Evolutionary conservation across 1,140 invertebrate genomes (phyloP), one percentile per base, ranked within the genome.

Genomic region (Aplysia californica): DNA sequence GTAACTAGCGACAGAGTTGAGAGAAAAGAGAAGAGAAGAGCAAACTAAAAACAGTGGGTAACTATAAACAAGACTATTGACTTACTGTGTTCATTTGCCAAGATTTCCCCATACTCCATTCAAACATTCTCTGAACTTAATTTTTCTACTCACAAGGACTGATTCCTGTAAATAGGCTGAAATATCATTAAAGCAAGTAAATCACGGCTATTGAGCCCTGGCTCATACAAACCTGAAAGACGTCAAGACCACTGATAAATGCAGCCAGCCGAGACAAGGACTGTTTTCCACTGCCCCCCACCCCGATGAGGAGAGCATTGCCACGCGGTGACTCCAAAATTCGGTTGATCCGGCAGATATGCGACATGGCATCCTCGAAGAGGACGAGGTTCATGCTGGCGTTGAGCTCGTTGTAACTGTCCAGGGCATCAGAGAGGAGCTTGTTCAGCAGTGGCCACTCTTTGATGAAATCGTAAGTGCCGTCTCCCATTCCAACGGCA

Each of bases 301-400:
- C 97, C 66, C 97, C 97, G 41, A 98, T 96, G 71, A 98, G 90
- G 26, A 98, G 90, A 26, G 96, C 96, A 90, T 97, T 98, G 61
- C 97, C 97, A 88, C 97, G 92, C 3, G 97, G 97, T 35, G 95
- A 96, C 91, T 98, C 97, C 58, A 98, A 90, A 82, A 99, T 98
- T 78, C 97, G 92, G 91, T 97, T 98, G 81, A 99, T 98, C 84
- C 96, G 92, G 92, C 87, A 88, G 89, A 98, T 94, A 89, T 98
- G 96, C 93, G 95, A 95, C 95, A 98, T 97, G 33, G 97, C 97
- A 90, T 98, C 97, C 91, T 98, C 96, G 90, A 99, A 99, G 0
- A 99, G 90, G 26, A 99, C 97, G 36, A 99, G 91, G 90, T 98
- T 98, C 96, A 98, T 98, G 21, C 95, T 96, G 38, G 97, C 94